These are phyloP conservation scores for Oophaga pumilio DNA, from an alignment of 2,113 vertebrate species.

Conservation along the genomic window DNA sequence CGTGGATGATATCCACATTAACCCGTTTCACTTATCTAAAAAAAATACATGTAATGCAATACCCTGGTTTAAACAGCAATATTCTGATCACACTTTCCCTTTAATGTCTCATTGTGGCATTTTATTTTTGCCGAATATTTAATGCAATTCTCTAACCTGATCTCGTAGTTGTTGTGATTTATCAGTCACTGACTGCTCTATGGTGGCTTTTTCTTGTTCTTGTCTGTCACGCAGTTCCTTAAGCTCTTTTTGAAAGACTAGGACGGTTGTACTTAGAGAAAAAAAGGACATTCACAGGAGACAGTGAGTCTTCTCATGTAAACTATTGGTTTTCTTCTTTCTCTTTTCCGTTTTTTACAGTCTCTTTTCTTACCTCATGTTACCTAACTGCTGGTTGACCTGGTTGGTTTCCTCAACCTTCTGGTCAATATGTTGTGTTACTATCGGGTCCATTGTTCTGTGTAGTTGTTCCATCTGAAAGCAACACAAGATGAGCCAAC, in stretches of 20 bases:
- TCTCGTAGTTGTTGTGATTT: slow-evolving; percentile 62
- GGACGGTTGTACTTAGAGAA: slow-evolving; percentile 62
- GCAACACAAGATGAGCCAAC: no score
- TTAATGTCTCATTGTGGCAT: no score
- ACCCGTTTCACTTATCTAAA: no score
- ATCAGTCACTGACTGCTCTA: slow-evolving; percentile 60
- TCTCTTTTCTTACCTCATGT: background rate
- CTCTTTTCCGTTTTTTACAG: background rate
- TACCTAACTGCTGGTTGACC: background rate
- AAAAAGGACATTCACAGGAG: background rate
- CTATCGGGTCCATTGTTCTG: background rate
- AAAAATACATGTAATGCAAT: no score
- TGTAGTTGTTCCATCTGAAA: background rate
- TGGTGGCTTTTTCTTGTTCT: slow-evolving; percentile 49
- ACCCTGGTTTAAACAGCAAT: no score
- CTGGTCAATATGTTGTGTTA: background rate
- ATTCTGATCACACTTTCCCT: no score
- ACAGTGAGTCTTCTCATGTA: background rate
- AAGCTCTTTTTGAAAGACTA: slow-evolving; percentile 66
- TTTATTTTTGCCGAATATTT: background rate
- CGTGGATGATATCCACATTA: no score
- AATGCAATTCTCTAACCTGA: slow-evolving; percentile 66
- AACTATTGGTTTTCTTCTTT: no score
- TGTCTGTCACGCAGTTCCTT: slow-evolving; percentile 65
- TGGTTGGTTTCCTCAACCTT: background rate